phyloP scores from a whole-genome alignment of 53 echinoderm and acorn worm species.

The Paracentrotus lividus region DNA sequence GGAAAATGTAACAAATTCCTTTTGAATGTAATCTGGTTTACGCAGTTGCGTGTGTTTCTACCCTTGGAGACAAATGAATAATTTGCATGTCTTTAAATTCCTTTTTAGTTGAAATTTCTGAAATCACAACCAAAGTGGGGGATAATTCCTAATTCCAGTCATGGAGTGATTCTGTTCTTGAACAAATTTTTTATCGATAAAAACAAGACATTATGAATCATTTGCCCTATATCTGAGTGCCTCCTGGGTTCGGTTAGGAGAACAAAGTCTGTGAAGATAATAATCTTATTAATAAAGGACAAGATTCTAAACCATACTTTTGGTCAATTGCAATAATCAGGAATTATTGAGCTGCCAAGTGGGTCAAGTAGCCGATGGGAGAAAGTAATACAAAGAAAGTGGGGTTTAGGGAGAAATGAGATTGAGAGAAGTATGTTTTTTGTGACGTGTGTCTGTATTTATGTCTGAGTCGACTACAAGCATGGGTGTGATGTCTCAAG shows the following conservation, averaged over 20 bases:
- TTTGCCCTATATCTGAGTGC: slow-evolving; percentile 2
- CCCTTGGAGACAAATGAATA: too few species aligned
- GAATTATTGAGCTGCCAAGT: slow-evolving; percentile 52
- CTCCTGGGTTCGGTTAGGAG: not conserved
- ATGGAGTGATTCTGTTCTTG: not conserved
- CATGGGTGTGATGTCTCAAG: not conserved
- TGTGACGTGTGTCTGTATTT: not conserved
- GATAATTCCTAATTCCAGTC: too few species aligned
- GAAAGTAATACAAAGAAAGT: not conserved
- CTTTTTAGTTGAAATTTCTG: not conserved
- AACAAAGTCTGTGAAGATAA: slow-evolving; percentile 29
- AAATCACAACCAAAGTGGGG: slow-evolving; percentile 1
- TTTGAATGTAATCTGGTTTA: too few species aligned
- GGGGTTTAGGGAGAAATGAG: not conserved
- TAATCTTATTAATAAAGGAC: slow-evolving; percentile 11
- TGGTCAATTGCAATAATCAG: slow-evolving; percentile 57
- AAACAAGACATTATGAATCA: slow-evolving; percentile 47
- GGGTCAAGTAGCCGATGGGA: slow-evolving; percentile 58
- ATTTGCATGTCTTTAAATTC: not conserved
- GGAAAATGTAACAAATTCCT: too few species aligned
- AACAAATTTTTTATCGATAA: slow-evolving; percentile 23
- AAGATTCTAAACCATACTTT: slow-evolving; percentile 31
- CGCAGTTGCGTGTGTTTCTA: too few species aligned
- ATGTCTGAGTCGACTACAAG: not conserved
- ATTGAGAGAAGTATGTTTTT: not conserved